These are phyloP conservation scores for Lasioglossum marginatum DNA, from an alignment of 2,888 invertebrate genomes.

Conservation along the genomic window DNA sequence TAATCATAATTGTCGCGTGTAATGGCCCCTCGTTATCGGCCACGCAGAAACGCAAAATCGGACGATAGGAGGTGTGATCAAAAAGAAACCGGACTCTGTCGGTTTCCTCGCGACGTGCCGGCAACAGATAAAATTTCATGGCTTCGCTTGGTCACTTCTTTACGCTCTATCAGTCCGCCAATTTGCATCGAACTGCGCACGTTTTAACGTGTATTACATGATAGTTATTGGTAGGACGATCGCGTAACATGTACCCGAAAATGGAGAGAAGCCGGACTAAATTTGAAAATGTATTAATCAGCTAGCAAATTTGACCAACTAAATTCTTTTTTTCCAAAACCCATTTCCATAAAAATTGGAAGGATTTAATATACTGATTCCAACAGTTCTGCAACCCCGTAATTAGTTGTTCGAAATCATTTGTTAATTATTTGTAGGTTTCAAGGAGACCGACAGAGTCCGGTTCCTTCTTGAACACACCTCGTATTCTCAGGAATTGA, in stretches of 20 bases:
- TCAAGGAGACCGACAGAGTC: no score
- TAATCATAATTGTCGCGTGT: constrained; percentile 73
- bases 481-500: constrained; percentile 63
- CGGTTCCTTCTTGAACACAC: no score
- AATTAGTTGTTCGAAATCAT: no score
- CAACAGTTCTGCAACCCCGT: no score
- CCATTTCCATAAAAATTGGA: no score
- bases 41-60: constrained; percentile 65
- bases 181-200: background rate
- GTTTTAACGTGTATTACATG: background rate
- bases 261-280: no score
- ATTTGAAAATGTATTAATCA: no score
- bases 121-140: background rate
- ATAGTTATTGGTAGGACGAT: background rate
- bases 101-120: no score
- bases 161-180: background rate
- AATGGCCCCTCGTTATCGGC: constrained; percentile 49
- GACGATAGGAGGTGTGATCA: background rate
- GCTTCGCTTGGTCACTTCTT: background rate
- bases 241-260: background rate
- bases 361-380: no score
- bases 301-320: no score
- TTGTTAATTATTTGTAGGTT: no score
- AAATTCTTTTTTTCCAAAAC: no score
- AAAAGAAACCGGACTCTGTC: background rate